A percentile compares a stretch with the other conserved stretches of the same genome.
Conservation (phyloP, 2,888 invertebrate species). For the Tenthredo amoena region DNA sequence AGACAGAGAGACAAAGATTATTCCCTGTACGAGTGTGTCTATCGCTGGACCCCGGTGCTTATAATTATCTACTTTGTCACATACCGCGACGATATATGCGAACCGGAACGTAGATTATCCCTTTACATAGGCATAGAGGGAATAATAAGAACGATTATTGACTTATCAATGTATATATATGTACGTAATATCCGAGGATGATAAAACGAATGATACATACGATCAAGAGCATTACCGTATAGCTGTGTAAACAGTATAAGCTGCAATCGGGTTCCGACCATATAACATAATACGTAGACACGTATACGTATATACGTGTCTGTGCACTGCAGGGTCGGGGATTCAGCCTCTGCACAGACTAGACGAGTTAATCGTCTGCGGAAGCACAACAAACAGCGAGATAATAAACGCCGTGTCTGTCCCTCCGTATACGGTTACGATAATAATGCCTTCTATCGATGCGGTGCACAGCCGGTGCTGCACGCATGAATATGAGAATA, state of each 20-base stretch:
- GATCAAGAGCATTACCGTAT: not conserved
- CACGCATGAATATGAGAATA: not conserved
- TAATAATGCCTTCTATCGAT: slow-evolving; percentile 70
- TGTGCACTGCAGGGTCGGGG: not conserved
- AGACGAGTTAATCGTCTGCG: slow-evolving; percentile 74
- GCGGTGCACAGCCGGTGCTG: not conserved
- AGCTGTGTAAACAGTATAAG: slow-evolving; percentile 2
- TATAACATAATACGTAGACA: not conserved
- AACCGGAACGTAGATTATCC: not conserved
- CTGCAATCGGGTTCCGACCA: not conserved
- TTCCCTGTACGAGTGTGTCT: not conserved
- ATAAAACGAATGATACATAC: not conserved
- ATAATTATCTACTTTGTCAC: slow-evolving; percentile 30
- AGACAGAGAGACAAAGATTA: not conserved
- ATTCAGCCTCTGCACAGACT: slow-evolving; percentile 49
- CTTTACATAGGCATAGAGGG: not conserved
- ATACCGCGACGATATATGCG: not conserved
- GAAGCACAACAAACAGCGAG: slow-evolving; percentile 74
- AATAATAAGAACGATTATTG: not conserved
- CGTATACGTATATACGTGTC: too few species aligned
- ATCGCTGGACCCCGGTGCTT: not conserved
- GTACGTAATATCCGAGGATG: not conserved
- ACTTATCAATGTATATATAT: not conserved
- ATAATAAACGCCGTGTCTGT: slow-evolving; percentile 72
- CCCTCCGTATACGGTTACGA: slow-evolving; percentile 68